Base-by-base conservation (phyloP, 2,113 vertebrate species). In the Xiphophorus maculatus region DNA sequence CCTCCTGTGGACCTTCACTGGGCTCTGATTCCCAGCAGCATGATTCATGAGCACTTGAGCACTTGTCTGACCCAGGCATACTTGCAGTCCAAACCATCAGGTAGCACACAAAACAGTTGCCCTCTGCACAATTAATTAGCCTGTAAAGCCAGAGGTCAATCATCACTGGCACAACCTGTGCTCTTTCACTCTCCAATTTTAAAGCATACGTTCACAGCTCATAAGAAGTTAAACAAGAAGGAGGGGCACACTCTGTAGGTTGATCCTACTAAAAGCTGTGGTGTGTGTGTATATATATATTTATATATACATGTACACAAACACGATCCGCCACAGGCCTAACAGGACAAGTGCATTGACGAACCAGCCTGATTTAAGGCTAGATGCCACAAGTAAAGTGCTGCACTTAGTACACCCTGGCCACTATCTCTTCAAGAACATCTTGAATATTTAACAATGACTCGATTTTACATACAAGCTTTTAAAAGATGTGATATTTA, bases 401-500 rank as follows among this genome's bases (percentile, higher is more conserved):
- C 70, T 87, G 87, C 86, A 84, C 89, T 91, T 89, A 74, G 82
- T 83, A 77, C 77, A 77, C 61, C 77, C 71, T 74, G 71, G 84
- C 84, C 76, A 79, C 88, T 73, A 77, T 87, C 81, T 89, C 83
- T 84, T 79, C 77, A 54, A 82, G 80, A 93, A 83, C 72, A 71
- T 88, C 69, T 73, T 94, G 76, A 91, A 94, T 94, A 92, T 94
- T 94, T 94, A 85, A 94, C 83, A 60, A 66, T 3, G 28, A 78
- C 87, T 93, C 84, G 84, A 63, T 90, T 92, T 93, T 89, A 92
- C 74, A 25, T 84, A 87, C 86, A 90, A 61, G 90, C 90, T 94
- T 94, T 95, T 93, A 94, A 92, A 93, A 92, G 73, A 76, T 68
- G 79, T 88, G 81, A 94, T 94, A 88, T 94, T 94, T 95, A 93